Conservation (phyloP, 2,888 invertebrate species). For the Spilarctia lutea region DNA sequence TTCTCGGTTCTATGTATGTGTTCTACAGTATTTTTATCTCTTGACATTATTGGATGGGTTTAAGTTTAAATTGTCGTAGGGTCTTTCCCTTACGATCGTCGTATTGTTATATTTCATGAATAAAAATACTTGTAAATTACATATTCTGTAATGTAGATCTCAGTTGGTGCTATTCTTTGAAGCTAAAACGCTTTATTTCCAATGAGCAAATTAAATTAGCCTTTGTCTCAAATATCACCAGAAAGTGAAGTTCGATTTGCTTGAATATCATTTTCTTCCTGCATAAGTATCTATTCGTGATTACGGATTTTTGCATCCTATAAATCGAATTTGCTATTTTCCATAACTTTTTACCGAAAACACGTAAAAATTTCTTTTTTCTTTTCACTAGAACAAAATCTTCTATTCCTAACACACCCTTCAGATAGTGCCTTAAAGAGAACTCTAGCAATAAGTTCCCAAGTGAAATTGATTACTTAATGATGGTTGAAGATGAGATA, state of each 20-base stretch:
- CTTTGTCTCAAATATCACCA: neutral
- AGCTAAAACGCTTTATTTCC: neutral
- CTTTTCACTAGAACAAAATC: no score
- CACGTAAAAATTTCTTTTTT: neutral
- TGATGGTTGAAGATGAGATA: conserved; percentile 30
- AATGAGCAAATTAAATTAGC: neutral
- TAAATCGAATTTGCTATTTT: neutral
- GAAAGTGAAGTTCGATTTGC: neutral
- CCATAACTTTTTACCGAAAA: neutral
- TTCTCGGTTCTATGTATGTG: conserved; percentile 42
- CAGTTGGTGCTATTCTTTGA: neutral
- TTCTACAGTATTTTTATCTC: conserved; percentile 39
- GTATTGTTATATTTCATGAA: neutral
- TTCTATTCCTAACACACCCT: neutral
- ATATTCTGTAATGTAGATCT: neutral
- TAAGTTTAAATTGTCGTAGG: conserved; percentile 39
- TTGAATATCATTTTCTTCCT: neutral
- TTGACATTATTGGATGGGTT: conserved; percentile 33
- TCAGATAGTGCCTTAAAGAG: neutral
- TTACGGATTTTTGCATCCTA: no score
- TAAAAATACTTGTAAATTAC: neutral
- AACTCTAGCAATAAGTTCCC: conserved; percentile 1
- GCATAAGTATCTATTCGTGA: neutral
- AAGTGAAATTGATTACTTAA: conserved; percentile 43
- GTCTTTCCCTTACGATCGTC: conserved; percentile 15